These are phyloP conservation scores for Rallus limicola DNA, from an alignment of 2,113 vertebrate species.

Conservation along the genomic window DNA sequence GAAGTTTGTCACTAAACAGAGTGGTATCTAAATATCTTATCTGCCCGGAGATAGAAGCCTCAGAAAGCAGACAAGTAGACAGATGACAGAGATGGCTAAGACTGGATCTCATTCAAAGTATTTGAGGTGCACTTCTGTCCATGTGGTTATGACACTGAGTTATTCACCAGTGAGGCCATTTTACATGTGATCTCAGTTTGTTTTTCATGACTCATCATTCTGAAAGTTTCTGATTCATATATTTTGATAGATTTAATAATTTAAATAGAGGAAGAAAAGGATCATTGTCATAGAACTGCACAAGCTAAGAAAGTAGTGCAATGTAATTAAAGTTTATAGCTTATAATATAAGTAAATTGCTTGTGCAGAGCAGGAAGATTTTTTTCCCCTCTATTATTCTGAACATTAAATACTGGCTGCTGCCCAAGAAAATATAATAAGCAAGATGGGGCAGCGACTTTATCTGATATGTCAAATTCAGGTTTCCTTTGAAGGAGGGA, in stretches of 20 bases:
- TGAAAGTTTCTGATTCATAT: background rate
- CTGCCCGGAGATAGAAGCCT: background rate
- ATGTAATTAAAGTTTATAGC: conserved; percentile 31
- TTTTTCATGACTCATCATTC: background rate
- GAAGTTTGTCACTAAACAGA: background rate
- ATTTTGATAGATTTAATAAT: conserved; percentile 17
- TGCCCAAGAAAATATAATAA: conserved; percentile 26
- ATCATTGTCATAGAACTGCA: background rate
- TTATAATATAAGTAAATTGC: conserved; percentile 20
- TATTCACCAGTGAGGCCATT: background rate
- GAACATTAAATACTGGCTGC: conserved; percentile 23
- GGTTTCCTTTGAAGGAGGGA: conserved; percentile 8
- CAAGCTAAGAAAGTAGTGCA: background rate
- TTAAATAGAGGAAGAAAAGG: background rate
- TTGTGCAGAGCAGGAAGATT: conserved; percentile 13
- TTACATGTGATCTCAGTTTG: background rate
- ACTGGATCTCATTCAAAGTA: background rate
- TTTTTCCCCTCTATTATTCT: conserved; percentile 2
- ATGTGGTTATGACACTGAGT: background rate
- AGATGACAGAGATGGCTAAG: background rate
- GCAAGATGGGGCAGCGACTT: background rate
- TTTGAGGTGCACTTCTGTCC: background rate
- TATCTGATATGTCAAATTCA: background rate
- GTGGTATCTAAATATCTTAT: background rate
- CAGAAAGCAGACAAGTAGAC: background rate